Base-by-base conservation (phyloP, 2,797 vertebrate species). In the Micrastur ruficollis region DNA sequence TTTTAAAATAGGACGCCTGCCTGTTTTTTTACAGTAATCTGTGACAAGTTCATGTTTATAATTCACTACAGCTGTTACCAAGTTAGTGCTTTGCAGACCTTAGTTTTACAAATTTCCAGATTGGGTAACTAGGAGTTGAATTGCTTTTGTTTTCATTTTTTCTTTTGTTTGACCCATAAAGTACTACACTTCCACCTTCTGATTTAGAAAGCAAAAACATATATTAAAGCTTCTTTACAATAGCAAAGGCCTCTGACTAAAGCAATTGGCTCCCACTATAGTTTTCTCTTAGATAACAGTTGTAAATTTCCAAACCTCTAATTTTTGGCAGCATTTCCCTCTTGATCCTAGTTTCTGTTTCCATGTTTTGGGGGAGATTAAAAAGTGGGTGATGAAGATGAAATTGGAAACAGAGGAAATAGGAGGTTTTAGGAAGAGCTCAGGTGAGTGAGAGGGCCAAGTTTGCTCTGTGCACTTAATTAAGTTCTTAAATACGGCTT, bases 321-420 rank as follows among this genome's bases (percentile, higher is more conserved):
- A 93, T 97, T 86, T 97, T 86, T 83, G 89, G 29, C 71, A 90
- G 66, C 47, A 55, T 94, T 97, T 95, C 81, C 80, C 40, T 79
- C 97, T 96, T 95, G 84, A 94, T 96, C 96, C 86, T 95, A 34
- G 63, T 93, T 96, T 97, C 89, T 90, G 40, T 96, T 98, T 97
- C 91, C 56, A 34, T 93, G 78, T 95, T 67, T 94, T 96, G 16
- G 32, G 75, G 49, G 68, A 91, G 84, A 91, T 97, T 97, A 97
- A 91, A 96, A 95, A 86, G 47, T 36, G 81, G 59, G 67, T 95
- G 95, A 68, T 42, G 46, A 93, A 91, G 91, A 58, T 84, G 83
- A 81, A 94, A 88, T 40, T 92, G 50, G 91, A 97, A 97, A 96
- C 86, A 95, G 84, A 96, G 91, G 95, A 97, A 94, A 96, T 63